Conservation (phyloP, 2,797 vertebrate genomes). For the Micropoecilia bifurca region DNA sequence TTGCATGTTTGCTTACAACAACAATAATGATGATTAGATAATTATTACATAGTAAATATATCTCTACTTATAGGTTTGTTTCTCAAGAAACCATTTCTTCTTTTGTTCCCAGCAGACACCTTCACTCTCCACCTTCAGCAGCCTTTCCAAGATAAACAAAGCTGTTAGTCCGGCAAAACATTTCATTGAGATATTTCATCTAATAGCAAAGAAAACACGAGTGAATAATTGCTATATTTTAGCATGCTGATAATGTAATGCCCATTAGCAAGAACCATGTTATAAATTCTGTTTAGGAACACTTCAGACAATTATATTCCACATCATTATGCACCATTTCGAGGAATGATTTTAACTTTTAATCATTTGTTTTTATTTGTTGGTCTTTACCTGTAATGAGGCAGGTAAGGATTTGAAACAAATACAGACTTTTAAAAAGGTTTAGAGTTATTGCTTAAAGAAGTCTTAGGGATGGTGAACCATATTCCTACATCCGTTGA, state of each 20-base stretch:
- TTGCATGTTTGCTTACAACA: slow-evolving; percentile 45
- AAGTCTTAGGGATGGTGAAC: not conserved
- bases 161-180: not conserved
- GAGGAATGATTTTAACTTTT: not conserved
- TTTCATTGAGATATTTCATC: not conserved
- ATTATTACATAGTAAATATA: slow-evolving; percentile 36
- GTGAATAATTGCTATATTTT: not conserved
- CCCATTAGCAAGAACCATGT: not conserved
- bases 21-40: slow-evolving; percentile 30
- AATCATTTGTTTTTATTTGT: not conserved
- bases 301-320: not conserved
- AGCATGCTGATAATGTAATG: not conserved
- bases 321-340: not conserved
- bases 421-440: not conserved
- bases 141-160: slow-evolving; percentile 25
- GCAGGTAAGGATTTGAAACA: not conserved
- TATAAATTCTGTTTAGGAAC: not conserved
- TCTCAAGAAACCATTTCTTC: not conserved
- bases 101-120: not conserved
- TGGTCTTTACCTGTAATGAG: not conserved
- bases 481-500: not conserved
- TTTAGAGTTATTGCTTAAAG: not conserved
- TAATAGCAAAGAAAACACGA: not conserved
- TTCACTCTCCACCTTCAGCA: not conserved
- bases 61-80: slow-evolving; percentile 5